Conservation (phyloP, 2,797 vertebrate genomes). For the Gymnopithys bicolor region DNA sequence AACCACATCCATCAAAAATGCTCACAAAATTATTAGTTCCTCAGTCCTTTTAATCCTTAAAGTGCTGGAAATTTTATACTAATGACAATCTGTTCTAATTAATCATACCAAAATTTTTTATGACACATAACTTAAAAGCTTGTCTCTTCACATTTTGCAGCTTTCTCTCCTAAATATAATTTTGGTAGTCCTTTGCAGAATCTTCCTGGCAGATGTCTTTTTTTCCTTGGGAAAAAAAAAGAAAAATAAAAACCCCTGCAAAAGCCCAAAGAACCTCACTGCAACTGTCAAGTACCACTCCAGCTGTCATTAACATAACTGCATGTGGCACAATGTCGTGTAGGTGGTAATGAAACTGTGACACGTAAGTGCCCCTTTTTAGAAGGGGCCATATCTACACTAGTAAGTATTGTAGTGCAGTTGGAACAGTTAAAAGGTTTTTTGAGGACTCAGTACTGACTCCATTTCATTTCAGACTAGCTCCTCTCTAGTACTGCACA, state of each 20-base stretch:
- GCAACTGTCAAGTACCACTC: not conserved
- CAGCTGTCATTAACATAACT: not conserved
- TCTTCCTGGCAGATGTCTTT: not conserved
- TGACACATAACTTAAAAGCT: not conserved
- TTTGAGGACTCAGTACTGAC: not conserved
- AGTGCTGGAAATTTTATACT: not conserved
- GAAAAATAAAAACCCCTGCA: not conserved
- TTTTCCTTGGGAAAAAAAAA: rapidly evolving
- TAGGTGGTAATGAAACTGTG: not conserved
- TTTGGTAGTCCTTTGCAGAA: not conserved
- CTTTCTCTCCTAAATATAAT: not conserved
- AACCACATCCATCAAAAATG: not conserved
- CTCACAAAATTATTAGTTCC: not conserved
- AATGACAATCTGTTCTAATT: not conserved
- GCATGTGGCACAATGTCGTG: not conserved
- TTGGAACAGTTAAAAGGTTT: not conserved
- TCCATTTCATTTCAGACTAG: not conserved
- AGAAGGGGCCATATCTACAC: not conserved
- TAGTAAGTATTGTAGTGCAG: not conserved
- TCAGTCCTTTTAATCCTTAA: not conserved
- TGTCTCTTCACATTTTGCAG: not conserved
- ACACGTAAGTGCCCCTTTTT: not conserved
- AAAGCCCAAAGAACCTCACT: not conserved
- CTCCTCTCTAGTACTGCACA: not conserved
- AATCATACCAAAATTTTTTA: not conserved